Evolutionary conservation across 2,888 invertebrate species (phyloP), one percentile per base, ranked within the genome.

Genomic region (Cepaea hortensis): DNA sequence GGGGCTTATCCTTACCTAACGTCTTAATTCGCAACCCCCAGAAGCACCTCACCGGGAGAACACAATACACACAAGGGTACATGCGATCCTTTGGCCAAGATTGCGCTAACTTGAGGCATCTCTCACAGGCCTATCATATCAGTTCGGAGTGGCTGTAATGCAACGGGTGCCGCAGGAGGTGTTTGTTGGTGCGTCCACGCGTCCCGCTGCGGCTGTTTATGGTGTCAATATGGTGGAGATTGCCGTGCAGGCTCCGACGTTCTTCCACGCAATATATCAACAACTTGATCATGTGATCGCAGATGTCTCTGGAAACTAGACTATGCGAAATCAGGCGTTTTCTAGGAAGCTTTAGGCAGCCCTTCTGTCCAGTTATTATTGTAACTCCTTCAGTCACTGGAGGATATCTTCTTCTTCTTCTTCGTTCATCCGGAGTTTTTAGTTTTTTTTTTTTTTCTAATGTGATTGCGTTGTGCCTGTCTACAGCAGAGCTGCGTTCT

Each of bases 221-320:
- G 73, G 84, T 84, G 84, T 84, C 79, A 72, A 70, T 80, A 76
- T 46, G 61, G 70, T 7, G 4, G 73, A 73, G 83, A 83, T 73
- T 72, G 73, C 11, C 35, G 62, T 18, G 7, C 1, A 7, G 62
- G 5, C 79, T 62, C 76, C 35, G n/a, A n/a, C 7, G 80, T 23
- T 70, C 20, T 82, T 11, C 50, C 48, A 35, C 20, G 46, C 23
- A 73, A 46, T 73, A 73, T 46, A 73, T 23, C 73, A 35, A 7
- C 73, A 35, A 73, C 23, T 35, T 73, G 73, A 73, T 11, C 55
- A 55, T 11, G 11, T 6, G 55, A 11, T 9, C 11, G 55, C 11
- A 6, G 6, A 11, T 6, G 55, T 9, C 6, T 1, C 55, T 55
- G 11, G 55, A 55, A 6, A 9, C 7, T 55, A 55, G 55, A 55